phyloP scores from a whole-genome alignment of 2,113 vertebrate species.

The Anoplopoma fimbria region DNA sequence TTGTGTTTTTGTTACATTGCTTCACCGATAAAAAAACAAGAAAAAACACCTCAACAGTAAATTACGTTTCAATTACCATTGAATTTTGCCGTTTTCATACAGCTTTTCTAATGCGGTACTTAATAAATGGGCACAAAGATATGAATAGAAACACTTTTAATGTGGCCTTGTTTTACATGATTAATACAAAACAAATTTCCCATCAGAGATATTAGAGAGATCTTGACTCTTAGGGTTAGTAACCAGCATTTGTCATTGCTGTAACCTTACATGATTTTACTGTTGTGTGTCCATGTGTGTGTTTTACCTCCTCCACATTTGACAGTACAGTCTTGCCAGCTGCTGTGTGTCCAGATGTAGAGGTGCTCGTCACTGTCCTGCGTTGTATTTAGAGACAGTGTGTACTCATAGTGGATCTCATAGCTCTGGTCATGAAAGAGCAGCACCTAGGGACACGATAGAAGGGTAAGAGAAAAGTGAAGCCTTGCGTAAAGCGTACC shows the following conservation, averaged over 20 bases:
- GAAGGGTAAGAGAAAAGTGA: neutral
- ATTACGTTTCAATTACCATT: too few species aligned
- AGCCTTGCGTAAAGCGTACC: neutral
- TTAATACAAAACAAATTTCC: neutral
- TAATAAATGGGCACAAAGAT: too few species aligned
- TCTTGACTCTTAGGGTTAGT: neutral
- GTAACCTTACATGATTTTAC: neutral
- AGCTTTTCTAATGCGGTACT: too few species aligned
- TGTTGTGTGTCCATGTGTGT: neutral
- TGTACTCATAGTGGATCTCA: conserved; percentile 97
- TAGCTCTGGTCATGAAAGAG: conserved; percentile 97
- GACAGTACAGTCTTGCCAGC: conserved; percentile 94
- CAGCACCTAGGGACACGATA: conserved; percentile 86
- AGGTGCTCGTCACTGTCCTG: conserved; percentile 82
- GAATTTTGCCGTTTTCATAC: too few species aligned
- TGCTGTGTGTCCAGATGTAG: conserved; percentile 96
- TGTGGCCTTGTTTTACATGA: neutral
- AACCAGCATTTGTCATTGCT: conserved; percentile 11
- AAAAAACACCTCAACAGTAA: too few species aligned
- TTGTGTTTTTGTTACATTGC: too few species aligned
- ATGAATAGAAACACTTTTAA: neutral
- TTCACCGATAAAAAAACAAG: too few species aligned
- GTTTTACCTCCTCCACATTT: conserved; percentile 95
- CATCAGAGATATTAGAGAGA: neutral
- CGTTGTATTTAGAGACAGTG: conserved; percentile 90